Base-by-base conservation (phyloP, 2,113 vertebrate genomes). In the Poecile atricapillus region DNA sequence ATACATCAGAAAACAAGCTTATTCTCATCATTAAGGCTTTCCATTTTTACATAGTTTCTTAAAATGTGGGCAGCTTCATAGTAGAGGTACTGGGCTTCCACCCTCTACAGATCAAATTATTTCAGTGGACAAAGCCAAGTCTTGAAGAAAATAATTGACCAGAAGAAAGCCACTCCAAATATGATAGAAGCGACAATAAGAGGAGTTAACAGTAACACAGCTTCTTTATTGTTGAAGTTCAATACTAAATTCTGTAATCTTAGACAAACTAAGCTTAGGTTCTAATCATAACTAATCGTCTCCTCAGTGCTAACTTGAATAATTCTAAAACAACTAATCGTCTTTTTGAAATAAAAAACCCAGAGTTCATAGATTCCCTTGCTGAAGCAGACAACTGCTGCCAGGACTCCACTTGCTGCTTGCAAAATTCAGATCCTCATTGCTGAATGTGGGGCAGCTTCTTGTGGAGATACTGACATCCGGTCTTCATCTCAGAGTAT, bases 381-480 rank as follows among this genome's bases (percentile, higher is more conserved):
- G 87, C 92, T 56, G 24, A 95, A 91, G 83, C 62, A 92, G 90
- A 93, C 25, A 15, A 28, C 96, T 98, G 98, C 94, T 97, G 98
- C 98, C 97, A 98, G n/a, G 96, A 94, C 93, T 97, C 97, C 68
- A 97, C 97, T 94, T 97, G 97, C 88, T 14, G 97, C 97, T 98
- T 97, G 98, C 99, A 98, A 93, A 98, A 99, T 96, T 99, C 98
- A 82, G 37, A 39, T 39, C 9, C 37, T 39, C 96, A 96, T 96
- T 98, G 98, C 96, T 99, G 98, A 97, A 99, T 99, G 96, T 99
- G 99, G 90, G 98, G 98, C 97, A 99, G 96, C 97, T 99, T 99
- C 96, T 98, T 98, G 98, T 99, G 98, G 96, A 99, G 98, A 94
- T 99, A 99, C 95, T 98, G 98, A 67, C 98, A 99, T 97, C 99